Evolutionary conservation across 2,888 invertebrate genomes (phyloP).

Genomic region (Bhutanitis thaidina): DNA sequence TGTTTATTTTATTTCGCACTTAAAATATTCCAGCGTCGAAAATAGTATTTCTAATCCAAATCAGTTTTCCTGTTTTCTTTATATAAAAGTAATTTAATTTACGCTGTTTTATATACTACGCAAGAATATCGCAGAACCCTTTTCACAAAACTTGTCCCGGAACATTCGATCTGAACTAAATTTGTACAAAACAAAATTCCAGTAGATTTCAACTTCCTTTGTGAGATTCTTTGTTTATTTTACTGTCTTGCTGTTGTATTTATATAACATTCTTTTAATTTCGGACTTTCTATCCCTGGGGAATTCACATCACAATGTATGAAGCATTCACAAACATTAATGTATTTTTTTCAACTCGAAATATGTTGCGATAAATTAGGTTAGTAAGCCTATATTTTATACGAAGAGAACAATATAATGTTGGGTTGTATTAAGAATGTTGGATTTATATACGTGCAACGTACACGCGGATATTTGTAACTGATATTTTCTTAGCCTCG

Average conservation of each 20-base stretch:
- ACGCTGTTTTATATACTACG: constrained; percentile 52
- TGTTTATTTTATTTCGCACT: no score
- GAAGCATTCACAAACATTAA: constrained; percentile 21
- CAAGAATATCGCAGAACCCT: constrained; percentile 57
- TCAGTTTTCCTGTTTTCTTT: constrained; percentile 40
- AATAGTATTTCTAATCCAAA: no score
- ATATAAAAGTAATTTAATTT: constrained; percentile 66
- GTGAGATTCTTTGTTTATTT: constrained; percentile 68
- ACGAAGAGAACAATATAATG: constrained; percentile 18
- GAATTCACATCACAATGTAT: constrained; percentile 16
- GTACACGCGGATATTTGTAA: not conserved
- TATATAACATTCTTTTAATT: constrained; percentile 63
- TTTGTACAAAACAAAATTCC: constrained; percentile 66
- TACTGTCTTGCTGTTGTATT: constrained; percentile 59
- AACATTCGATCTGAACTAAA: constrained; percentile 72
- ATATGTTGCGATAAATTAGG: constrained; percentile 20
- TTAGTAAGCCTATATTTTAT: constrained; percentile 20
- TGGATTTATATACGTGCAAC: not conserved
- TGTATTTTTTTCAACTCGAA: constrained; percentile 13
- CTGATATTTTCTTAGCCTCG: not conserved
- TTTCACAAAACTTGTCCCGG: constrained; percentile 65
- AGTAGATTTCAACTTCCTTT: constrained; percentile 68
- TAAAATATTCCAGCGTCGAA: no score
- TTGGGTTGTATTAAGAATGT: constrained; percentile 13
- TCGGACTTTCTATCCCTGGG: constrained; percentile 30